Evolutionary conservation across 2,113 vertebrate genomes (phyloP).

Genomic region (Hoplias malabaricus): DNA sequence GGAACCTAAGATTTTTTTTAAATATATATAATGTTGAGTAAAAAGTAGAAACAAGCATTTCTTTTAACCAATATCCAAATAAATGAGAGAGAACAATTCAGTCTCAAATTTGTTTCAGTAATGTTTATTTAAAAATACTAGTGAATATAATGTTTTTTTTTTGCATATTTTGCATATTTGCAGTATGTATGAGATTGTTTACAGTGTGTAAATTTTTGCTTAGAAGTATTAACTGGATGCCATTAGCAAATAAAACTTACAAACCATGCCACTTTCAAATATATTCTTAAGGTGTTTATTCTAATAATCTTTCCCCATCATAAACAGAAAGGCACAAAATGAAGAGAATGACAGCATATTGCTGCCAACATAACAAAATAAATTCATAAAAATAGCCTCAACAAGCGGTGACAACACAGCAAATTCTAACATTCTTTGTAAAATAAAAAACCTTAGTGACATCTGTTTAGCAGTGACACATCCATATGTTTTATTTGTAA

Average conservation of each 20-base stretch:
- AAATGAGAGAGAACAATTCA: background rate
- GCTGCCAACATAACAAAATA: slow-evolving; percentile 44
- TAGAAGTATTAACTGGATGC: slow-evolving; percentile 51
- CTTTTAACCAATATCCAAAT: background rate
- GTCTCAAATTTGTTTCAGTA: slow-evolving; percentile 50
- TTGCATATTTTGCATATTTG: no score
- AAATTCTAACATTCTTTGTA: slow-evolving; percentile 47
- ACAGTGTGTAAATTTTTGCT: slow-evolving; percentile 46
- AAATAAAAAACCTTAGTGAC: slow-evolving; percentile 25
- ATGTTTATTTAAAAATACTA: slow-evolving; percentile 79
- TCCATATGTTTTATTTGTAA: slow-evolving; percentile 43
- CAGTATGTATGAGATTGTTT: slow-evolving; percentile 44
- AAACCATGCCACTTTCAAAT: slow-evolving; percentile 60
- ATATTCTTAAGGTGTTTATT: slow-evolving; percentile 56
- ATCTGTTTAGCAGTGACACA: slow-evolving; percentile 41
- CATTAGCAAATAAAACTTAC: slow-evolving; percentile 51
- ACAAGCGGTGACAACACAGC: slow-evolving; percentile 40
- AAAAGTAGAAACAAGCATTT: background rate
- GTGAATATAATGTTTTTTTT: slow-evolving; percentile 50
- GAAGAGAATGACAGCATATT: slow-evolving; percentile 48
- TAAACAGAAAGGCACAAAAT: slow-evolving; percentile 66
- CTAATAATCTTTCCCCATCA: slow-evolving; percentile 57
- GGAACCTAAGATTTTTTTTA: no score
- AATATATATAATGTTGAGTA: no score
- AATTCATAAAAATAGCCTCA: slow-evolving; percentile 24